Evolutionary conservation across 2,113 vertebrate species (phyloP).

Genomic region (Dipodomys ordii): DNA sequence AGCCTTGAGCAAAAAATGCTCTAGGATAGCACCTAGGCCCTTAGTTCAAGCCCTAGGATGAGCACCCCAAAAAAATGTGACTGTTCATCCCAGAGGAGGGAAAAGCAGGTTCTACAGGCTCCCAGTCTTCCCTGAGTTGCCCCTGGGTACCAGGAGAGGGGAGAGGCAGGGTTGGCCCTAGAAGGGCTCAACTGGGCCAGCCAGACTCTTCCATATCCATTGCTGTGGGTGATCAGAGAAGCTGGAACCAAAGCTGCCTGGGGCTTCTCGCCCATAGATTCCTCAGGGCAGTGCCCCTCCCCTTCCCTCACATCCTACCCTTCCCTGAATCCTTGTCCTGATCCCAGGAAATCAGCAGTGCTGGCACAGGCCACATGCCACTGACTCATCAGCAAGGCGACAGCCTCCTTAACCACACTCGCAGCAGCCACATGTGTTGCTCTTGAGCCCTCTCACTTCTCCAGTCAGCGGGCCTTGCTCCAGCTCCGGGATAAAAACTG

Average conservation of each 20-base stretch:
- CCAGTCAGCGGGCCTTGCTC: background rate
- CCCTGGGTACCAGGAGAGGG: background rate
- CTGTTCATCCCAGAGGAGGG: background rate
- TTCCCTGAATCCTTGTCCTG: background rate
- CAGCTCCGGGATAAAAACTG: background rate
- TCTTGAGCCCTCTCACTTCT: background rate
- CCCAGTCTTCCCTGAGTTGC: background rate
- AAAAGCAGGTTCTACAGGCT: background rate
- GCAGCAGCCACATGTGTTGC: constrained; percentile 27
- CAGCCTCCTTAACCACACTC: background rate
- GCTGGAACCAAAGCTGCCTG: background rate
- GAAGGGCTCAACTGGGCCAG: background rate
- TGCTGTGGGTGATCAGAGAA: background rate
- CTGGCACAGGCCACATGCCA: background rate
- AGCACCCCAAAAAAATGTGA: too few species aligned
- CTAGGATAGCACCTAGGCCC: too few species aligned
- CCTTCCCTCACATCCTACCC: background rate
- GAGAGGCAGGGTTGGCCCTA: background rate
- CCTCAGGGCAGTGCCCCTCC: background rate
- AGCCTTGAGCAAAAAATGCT: too few species aligned
- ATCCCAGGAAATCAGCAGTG: constrained; percentile 20
- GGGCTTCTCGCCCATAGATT: background rate
- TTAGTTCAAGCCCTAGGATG: too few species aligned
- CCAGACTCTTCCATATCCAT: background rate
- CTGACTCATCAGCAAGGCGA: constrained; percentile 11